phyloP scores from a whole-genome alignment of 2,113 vertebrate genomes.

The Elephas maximus region DNA sequence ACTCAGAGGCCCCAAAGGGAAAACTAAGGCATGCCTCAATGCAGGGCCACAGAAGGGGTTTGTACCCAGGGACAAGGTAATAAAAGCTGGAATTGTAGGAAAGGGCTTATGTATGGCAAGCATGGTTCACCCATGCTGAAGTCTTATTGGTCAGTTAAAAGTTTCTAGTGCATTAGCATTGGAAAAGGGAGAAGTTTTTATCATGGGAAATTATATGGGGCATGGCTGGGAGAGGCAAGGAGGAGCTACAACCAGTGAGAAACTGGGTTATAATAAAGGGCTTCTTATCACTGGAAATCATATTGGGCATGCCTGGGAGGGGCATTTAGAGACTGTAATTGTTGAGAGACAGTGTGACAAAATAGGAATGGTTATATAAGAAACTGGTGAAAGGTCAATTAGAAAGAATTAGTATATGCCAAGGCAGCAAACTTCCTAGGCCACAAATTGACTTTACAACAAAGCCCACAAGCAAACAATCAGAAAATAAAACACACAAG shows the following conservation, averaged over 20 bases:
- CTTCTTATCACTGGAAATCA: background rate
- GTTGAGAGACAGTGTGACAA: background rate
- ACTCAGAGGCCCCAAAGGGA: background rate
- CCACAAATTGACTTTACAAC: too few relatives aligned
- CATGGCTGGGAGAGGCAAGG: background rate
- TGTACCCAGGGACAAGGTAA: background rate
- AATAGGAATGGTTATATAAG: background rate
- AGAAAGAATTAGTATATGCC: background rate
- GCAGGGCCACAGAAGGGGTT: background rate
- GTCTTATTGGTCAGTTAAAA: background rate
- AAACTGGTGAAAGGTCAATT: background rate
- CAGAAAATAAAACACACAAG: too few relatives aligned
- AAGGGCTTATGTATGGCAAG: too few relatives aligned
- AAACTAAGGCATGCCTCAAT: background rate
- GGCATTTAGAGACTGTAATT: background rate
- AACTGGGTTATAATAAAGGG: background rate
- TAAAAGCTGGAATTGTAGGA: background rate
- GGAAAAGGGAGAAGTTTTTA: background rate
- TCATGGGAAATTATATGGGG: background rate
- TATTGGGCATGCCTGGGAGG: background rate
- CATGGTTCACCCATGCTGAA: background rate
- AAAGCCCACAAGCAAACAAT: too few relatives aligned
- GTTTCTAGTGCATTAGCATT: background rate
- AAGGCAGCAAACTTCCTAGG: background rate
- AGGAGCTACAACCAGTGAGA: background rate